phyloP scores from a whole-genome alignment of 2,113 vertebrate genomes.

The Lethenteron reissneri region DNA sequence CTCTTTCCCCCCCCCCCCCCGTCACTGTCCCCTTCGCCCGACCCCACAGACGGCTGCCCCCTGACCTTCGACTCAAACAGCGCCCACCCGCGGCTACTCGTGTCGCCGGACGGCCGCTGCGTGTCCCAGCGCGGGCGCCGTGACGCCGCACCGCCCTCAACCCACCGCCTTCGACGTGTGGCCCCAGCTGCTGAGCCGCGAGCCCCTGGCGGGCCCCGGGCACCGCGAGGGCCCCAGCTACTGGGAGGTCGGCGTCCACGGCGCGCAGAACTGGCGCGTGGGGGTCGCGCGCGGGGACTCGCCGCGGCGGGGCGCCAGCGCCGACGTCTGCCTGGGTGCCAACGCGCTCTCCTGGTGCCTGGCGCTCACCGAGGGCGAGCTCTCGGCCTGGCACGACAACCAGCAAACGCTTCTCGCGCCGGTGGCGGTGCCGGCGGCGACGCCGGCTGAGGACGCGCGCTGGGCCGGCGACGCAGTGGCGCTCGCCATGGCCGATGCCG shows the following conservation, averaged over 20 bases:
- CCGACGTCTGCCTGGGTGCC: neutral
- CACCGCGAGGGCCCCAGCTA: neutral
- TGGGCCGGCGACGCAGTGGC: too few relatives aligned
- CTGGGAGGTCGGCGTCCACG: neutral
- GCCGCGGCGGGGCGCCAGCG: neutral
- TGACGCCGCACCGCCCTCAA: neutral
- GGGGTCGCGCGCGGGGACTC: neutral
- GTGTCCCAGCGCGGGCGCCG: neutral
- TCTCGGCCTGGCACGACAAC: neutral
- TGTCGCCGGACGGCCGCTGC: neutral
- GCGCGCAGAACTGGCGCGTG: neutral
- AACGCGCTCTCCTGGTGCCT: neutral
- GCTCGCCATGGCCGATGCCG: too few relatives aligned
- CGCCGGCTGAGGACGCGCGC: too few relatives aligned
- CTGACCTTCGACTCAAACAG: slow-evolving; percentile 6
- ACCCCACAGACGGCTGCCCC: neutral
- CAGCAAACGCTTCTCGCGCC: too few relatives aligned
- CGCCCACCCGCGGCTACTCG: neutral
- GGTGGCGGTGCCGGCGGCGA: too few relatives aligned
- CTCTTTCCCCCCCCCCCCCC: neutral
- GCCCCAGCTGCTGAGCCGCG: neutral
- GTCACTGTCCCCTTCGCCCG: neutral
- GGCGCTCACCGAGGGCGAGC: neutral
- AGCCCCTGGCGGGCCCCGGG: neutral
- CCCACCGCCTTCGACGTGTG: neutral